Conservation (phyloP, 2,888 invertebrate species). For the Polyploca ridens region DNA sequence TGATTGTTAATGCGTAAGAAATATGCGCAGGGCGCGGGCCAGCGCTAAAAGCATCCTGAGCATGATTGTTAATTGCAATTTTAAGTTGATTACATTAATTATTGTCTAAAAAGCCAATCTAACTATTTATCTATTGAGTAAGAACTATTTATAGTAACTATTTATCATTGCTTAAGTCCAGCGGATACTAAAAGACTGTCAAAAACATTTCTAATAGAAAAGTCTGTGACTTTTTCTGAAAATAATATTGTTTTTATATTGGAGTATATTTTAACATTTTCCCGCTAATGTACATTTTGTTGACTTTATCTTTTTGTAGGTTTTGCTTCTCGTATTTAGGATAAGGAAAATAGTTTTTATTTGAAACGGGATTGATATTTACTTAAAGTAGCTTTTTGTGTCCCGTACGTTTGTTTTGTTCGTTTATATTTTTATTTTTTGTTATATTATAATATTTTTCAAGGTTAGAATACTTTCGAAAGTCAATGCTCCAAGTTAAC, state of each 20-base stretch:
- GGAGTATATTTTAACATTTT: conserved; percentile 2
- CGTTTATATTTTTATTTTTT: background rate
- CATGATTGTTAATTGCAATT: too few relatives aligned
- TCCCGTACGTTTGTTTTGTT: conserved; percentile 9
- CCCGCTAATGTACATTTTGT: conserved; percentile 17
- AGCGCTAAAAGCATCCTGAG: too few relatives aligned
- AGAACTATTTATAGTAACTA: too few relatives aligned
- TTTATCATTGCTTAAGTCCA: too few relatives aligned
- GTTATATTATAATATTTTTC: too few relatives aligned
- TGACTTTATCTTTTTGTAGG: conserved; percentile 30
- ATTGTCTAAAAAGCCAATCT: too few relatives aligned
- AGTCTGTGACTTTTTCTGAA: background rate
- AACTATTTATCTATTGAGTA: too few relatives aligned
- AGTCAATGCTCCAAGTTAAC: too few relatives aligned
- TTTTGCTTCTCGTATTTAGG: conserved; percentile 32
- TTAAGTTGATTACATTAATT: too few relatives aligned
- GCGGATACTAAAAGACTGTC: background rate
- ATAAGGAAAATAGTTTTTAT: conserved; percentile 33
- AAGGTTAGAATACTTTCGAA: too few relatives aligned
- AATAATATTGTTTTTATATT: background rate
- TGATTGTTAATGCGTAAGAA: too few relatives aligned
- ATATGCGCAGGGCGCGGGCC: too few relatives aligned
- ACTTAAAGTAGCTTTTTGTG: conserved; percentile 13
- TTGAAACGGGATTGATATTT: conserved; percentile 12
- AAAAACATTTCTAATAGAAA: background rate